A percentile compares a stretch with the other conserved stretches of the same genome.
These are phyloP conservation scores for Apamea epomidion DNA, from an alignment of 2,888 invertebrate genomes.

Conservation along the genomic window DNA sequence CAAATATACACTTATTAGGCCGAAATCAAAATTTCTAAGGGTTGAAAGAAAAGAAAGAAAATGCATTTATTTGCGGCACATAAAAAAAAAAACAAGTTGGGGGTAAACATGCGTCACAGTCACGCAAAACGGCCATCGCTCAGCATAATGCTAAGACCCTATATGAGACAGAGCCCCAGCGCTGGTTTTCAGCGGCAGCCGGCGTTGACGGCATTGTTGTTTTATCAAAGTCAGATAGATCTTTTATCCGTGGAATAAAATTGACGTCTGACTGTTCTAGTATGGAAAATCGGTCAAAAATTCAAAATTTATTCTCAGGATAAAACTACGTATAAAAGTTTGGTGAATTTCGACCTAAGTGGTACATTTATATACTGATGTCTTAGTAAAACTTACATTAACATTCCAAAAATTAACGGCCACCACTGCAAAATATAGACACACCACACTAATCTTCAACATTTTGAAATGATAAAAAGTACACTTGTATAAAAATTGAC, in stretches of 20 bases:
- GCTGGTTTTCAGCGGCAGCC: no score
- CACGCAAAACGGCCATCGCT: no score
- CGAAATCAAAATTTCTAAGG: background rate
- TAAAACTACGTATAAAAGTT: no score
- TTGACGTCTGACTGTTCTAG: background rate
- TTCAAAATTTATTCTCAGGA: no score
- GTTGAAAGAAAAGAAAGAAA: background rate
- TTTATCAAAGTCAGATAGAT: no score
- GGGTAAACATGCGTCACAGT: no score
- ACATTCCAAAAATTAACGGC: constrained; percentile 33
- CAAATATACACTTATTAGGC: background rate
- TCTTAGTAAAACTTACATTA: constrained; percentile 29
- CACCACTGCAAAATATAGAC: constrained; percentile 32
- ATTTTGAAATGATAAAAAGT: constrained; percentile 37
- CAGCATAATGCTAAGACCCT: no score
- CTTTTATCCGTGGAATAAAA: background rate
- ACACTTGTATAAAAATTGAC: background rate
- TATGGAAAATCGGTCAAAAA: no score
- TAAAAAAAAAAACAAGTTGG: no score
- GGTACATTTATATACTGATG: background rate
- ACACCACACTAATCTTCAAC: constrained; percentile 50
- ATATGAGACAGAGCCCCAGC: no score
- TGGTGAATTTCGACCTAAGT: background rate
- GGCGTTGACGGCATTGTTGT: no score
- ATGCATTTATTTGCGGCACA: no score